Evolutionary conservation across 2,113 vertebrate genomes (phyloP).

Genomic region (Epinephelus moara): DNA sequence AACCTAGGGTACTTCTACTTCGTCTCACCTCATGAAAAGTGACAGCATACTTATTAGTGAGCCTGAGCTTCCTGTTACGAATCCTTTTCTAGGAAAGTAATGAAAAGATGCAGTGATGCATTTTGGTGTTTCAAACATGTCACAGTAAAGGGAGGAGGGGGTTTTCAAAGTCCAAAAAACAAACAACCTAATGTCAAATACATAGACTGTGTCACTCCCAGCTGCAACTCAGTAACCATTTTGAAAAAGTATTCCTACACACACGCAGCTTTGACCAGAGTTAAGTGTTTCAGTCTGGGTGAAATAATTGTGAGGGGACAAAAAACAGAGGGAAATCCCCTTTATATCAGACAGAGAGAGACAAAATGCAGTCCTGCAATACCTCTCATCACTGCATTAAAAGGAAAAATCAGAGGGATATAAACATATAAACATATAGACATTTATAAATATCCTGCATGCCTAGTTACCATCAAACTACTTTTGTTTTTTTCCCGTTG

Average conservation of each 20-base stretch:
- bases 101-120: constrained; percentile 40
- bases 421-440: background rate
- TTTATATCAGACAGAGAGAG: background rate
- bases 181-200: background rate
- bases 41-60: constrained; percentile 82
- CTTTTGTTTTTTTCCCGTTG: background rate
- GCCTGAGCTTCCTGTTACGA: constrained; percentile 79
- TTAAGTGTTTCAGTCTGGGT: constrained; percentile 18
- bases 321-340: background rate
- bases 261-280: constrained; percentile 6
- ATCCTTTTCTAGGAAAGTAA: constrained; percentile 80
- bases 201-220: background rate
- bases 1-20: constrained; percentile 29
- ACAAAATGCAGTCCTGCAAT: background rate
- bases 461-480: background rate
- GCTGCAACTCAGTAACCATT: background rate
- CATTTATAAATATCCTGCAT: background rate
- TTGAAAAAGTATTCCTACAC: background rate
- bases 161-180: background rate
- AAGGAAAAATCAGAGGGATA: background rate
- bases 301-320: background rate
- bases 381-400: background rate
- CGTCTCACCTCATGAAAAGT: constrained; percentile 86
- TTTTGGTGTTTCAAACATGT: background rate
- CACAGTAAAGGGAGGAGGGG: background rate